These are phyloP conservation scores for Gisinianus flammeolus DNA, from an alignment of 2,888 invertebrate genomes.

Conservation along the genomic window DNA sequence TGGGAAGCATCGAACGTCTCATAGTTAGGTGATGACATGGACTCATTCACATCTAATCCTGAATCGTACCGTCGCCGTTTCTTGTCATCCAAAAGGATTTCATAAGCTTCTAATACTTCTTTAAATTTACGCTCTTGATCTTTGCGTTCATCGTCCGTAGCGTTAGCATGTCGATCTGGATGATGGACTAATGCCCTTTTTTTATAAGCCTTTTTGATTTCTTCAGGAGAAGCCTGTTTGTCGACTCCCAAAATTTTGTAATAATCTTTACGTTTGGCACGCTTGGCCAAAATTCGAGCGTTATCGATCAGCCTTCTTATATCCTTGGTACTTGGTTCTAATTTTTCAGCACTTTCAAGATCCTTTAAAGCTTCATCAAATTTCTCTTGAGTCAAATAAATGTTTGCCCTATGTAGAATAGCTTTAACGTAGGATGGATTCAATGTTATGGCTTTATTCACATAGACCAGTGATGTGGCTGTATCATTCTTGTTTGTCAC, in stretches of 20 bases:
- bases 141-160: slow-evolving; percentile 80
- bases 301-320: slow-evolving; percentile 81
- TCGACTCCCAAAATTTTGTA: slow-evolving; percentile 91
- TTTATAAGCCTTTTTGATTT: slow-evolving; percentile 93
- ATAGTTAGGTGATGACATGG: slow-evolving; percentile 52
- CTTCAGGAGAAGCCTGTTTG: slow-evolving; percentile 83
- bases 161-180: slow-evolving; percentile 93
- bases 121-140: slow-evolving; percentile 94
- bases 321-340: slow-evolving; percentile 64
- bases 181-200: slow-evolving; percentile 88
- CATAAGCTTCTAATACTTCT: slow-evolving; percentile 95
- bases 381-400: slow-evolving; percentile 80
- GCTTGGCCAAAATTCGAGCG: slow-evolving; percentile 86
- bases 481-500: slow-evolving; percentile 66
- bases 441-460: slow-evolving; percentile 74
- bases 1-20: slow-evolving; percentile 27
- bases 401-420: slow-evolving; percentile 82
- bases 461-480: slow-evolving; percentile 70
- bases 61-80: slow-evolving; percentile 89
- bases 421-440: slow-evolving; percentile 89
- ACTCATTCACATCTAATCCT: slow-evolving; percentile 86
- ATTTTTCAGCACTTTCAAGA: slow-evolving; percentile 69
- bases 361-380: slow-evolving; percentile 90
- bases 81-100: slow-evolving; percentile 86
- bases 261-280: slow-evolving; percentile 93